A percentile compares a stretch with the other conserved stretches of the same genome.
Conservation (phyloP, 2,797 vertebrate genomes). For the Leucoraja ocellata region DNA sequence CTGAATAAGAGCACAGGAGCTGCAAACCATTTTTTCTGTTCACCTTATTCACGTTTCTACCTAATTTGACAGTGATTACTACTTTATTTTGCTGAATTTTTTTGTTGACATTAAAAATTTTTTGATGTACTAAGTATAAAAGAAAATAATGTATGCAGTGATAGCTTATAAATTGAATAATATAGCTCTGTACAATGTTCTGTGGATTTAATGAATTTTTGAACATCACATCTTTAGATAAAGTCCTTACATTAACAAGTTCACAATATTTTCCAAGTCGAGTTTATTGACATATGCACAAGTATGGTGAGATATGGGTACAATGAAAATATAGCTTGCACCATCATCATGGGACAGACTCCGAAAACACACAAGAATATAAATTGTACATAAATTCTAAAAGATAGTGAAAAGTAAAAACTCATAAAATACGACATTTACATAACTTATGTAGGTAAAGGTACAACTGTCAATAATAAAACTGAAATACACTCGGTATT, state of each 20-base stretch:
- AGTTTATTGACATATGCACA: too few relatives aligned
- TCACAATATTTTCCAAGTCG: conserved; percentile 6
- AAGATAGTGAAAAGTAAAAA: too few relatives aligned
- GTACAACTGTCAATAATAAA: conserved; percentile 28
- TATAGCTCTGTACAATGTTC: not conserved
- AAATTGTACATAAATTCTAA: too few relatives aligned
- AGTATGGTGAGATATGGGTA: too few relatives aligned
- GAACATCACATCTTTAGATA: not conserved
- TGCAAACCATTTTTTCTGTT: not conserved
- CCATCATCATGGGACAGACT: too few relatives aligned
- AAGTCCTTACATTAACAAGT: not conserved
- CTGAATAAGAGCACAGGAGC: not conserved
- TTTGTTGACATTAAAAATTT: not conserved
- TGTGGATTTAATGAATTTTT: conserved; percentile 9
- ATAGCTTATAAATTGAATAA: not conserved
- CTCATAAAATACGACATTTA: too few relatives aligned
- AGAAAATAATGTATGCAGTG: conserved; percentile 7
- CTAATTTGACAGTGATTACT: not conserved
- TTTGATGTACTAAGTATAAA: not conserved
- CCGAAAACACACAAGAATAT: too few relatives aligned
- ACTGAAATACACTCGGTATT: not conserved
- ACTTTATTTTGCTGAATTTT: not conserved
- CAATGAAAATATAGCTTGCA: too few relatives aligned
- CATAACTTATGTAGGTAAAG: not conserved
- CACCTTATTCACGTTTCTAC: not conserved